Conservation (phyloP, 2,888 invertebrate species). For the Acanthosepion lycidas region DNA sequence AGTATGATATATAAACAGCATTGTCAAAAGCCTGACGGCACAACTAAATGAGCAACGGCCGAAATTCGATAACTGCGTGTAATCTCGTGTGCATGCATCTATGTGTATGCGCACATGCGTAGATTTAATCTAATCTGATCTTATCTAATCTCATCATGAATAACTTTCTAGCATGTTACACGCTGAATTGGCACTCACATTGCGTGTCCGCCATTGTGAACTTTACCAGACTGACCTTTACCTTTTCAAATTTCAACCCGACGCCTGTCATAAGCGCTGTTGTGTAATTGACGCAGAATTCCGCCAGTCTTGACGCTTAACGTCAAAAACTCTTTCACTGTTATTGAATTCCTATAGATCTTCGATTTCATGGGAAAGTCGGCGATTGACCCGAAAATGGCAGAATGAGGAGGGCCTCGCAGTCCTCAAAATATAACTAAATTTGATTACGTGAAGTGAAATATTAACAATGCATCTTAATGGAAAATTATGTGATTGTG, state of each 20-base stretch:
- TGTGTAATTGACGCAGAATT: not conserved
- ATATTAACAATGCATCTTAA: not conserved
- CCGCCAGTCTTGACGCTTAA: not conserved
- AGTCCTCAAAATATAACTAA: not conserved
- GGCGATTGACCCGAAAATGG: not conserved
- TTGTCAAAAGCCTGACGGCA: no score
- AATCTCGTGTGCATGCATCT: no score
- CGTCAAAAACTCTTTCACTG: not conserved
- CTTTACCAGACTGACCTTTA: not conserved
- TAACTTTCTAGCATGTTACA: not conserved
- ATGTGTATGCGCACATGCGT: not conserved
- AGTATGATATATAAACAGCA: no score
- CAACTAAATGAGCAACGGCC: not conserved
- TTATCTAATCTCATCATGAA: not conserved
- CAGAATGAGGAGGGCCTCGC: not conserved
- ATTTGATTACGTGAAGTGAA: not conserved
- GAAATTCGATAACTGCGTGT: no score
- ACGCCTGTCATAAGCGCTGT: not conserved
- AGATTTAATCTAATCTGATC: not conserved
- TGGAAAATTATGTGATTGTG: not conserved
- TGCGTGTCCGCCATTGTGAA: not conserved
- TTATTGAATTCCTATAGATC: not conserved
- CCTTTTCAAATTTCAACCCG: not conserved
- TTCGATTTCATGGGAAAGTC: not conserved
- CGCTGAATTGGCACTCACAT: not conserved